Base-by-base conservation (phyloP, 2,888 invertebrate species). In the Andricus curvator region DNA sequence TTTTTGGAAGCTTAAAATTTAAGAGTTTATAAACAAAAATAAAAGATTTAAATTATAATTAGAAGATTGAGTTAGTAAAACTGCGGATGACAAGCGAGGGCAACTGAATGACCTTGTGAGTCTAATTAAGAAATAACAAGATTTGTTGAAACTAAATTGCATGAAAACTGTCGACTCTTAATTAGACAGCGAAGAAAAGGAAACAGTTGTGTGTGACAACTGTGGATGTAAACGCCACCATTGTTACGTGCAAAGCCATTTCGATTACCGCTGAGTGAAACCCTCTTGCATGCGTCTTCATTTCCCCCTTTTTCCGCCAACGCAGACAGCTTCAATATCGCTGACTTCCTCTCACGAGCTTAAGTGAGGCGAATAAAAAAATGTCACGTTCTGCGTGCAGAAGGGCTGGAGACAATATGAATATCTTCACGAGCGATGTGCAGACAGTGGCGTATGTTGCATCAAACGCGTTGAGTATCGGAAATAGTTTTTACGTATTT, bases 361-460 rank as follows among this genome's bases (percentile, higher is more conserved):
- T 67, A 70, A 82, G 78, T 78, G 60, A 65, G 80, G 62, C 80
- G 80, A 78, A 80, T 79, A 81, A 82, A 86, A 83, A 85, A 85
- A 84, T 83, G 83, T 85, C 85, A 86, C 84, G 85, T 84, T 79
- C 80, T 67, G 81, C 78, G 79, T 76, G 79, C 74, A 68, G 78
- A 64, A 44, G 68, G 67, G 33, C 33, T 56, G 33, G n/a, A 74
- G 29, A 56, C 74, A 74, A 74, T 74, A 74, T 74, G 74, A 56
- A 74, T 74, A 56, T 74, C 74, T 56, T 33, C n/a, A 74, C 51
- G 51, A 74, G 29, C 70, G 41, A 6, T n/a, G n/a, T 15, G 48
- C 29, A 76, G 76, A 60, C 67, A 78, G 33, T 66, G 33, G 65
- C 80, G 79, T 80, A 60, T 62, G 37, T 56, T 79, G 79, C 77